These are phyloP conservation scores for Arvicanthis niloticus DNA, from an alignment of 2,113 vertebrate species.

Conservation along the genomic window DNA sequence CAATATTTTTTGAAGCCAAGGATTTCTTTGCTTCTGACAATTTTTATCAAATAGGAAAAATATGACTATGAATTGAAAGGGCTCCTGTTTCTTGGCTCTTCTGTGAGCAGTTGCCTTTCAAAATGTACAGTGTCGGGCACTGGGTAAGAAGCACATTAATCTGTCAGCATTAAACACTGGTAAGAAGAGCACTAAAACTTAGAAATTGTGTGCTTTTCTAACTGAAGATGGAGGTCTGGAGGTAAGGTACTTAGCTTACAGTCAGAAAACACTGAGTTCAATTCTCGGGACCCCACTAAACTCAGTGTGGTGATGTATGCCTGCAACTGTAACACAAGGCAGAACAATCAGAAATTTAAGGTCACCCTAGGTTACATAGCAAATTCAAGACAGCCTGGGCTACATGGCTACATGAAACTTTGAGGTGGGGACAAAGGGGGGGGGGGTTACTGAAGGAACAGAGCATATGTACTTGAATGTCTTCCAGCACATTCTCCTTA, in stretches of 20 bases:
- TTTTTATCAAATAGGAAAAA: conserved; percentile 58
- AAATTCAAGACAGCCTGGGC: background rate
- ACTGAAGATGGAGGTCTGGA: background rate
- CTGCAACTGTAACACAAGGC: background rate
- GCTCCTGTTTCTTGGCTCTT: background rate
- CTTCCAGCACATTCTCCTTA: background rate
- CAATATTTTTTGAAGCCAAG: conserved; percentile 24
- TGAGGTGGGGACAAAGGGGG: background rate
- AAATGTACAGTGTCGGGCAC: background rate
- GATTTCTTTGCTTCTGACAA: background rate
- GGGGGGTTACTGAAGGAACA: background rate
- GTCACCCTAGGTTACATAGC: background rate
- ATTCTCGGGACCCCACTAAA: background rate
- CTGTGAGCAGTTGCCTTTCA: background rate
- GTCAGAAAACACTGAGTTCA: background rate
- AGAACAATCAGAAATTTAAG: background rate
- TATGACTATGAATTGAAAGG: conserved; percentile 5
- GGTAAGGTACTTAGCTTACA: background rate
- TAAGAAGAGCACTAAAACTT: background rate
- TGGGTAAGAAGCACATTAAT: background rate
- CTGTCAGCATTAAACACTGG: background rate
- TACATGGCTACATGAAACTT: no score
- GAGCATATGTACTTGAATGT: background rate
- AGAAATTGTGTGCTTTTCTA: background rate
- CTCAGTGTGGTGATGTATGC: background rate